Conservation (phyloP, 2,888 invertebrate genomes). For the Brachypterus glaber region DNA sequence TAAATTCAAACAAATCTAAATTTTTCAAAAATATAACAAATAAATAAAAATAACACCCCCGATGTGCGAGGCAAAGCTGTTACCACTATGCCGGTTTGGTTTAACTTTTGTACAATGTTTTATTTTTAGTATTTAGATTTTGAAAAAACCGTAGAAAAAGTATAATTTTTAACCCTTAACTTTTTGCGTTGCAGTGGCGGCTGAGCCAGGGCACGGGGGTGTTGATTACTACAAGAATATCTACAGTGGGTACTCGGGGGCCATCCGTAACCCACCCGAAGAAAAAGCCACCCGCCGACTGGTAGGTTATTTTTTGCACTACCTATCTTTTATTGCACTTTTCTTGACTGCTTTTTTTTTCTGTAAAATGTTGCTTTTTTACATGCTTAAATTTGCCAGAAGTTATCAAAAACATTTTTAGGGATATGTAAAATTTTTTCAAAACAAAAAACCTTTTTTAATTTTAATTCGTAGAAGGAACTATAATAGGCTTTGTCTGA, state of each 20-base stretch:
- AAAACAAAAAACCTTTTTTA: too few relatives aligned
- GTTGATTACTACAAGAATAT: slow-evolving; percentile 81
- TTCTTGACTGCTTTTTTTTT: slow-evolving; percentile 2
- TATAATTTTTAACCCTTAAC: slow-evolving; percentile 20
- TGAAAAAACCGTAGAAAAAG: background rate
- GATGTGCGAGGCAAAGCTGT: slow-evolving; percentile 42
- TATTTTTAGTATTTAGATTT: slow-evolving; percentile 10
- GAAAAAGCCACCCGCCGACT: slow-evolving; percentile 58
- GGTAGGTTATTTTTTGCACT: slow-evolving; percentile 49
- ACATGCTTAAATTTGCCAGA: too few relatives aligned
- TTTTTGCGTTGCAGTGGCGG: slow-evolving; percentile 40
- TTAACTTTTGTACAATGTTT: slow-evolving; percentile 11
- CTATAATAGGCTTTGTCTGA: too few relatives aligned
- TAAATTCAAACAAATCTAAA: too few relatives aligned
- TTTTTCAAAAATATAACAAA: too few relatives aligned
- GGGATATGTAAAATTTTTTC: too few relatives aligned
- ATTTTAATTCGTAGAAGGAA: too few relatives aligned
- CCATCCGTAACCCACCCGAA: slow-evolving; percentile 46
- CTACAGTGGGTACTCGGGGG: slow-evolving; percentile 67
- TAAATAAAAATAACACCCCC: slow-evolving; percentile 35
- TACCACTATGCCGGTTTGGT: slow-evolving; percentile 25
- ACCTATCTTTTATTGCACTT: slow-evolving; percentile 1
- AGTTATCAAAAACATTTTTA: too few relatives aligned
- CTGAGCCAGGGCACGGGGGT: slow-evolving; percentile 68
- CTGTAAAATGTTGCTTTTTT: too few relatives aligned